phyloP scores from a whole-genome alignment of 2,797 vertebrate species.

The Anisognathus igniventris region DNA sequence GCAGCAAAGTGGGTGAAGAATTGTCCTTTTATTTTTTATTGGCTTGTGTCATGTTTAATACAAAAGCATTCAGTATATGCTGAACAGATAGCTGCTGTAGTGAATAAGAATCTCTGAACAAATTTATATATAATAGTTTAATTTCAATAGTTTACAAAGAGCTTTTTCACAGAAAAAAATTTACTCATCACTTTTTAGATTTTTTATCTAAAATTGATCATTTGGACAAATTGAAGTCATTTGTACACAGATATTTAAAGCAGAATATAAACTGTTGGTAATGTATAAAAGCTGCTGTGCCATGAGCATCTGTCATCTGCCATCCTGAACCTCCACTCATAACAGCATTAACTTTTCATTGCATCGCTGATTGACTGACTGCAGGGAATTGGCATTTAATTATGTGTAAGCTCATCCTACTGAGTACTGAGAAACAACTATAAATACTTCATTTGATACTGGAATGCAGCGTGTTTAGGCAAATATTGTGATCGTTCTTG shows the following conservation, averaged over 20 bases:
- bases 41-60: background rate
- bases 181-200: background rate
- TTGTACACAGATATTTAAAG: background rate
- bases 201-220: background rate
- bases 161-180: background rate
- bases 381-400: background rate
- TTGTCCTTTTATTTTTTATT: background rate
- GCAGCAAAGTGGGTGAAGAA: background rate
- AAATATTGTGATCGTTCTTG: background rate
- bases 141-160: background rate
- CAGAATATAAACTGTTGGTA: background rate
- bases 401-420: background rate
- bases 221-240: background rate
- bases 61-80: background rate
- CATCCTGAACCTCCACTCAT: accelerated
- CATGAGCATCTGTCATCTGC: background rate
- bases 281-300: background rate
- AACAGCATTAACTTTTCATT: slow-evolving; percentile 5
- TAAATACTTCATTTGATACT: background rate
- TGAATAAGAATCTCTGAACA: background rate
- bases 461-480: slow-evolving; percentile 27
- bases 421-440: background rate
- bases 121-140: background rate
- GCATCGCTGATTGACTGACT: background rate
- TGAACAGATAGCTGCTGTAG: background rate